Conservation (phyloP, 2,113 vertebrate species). For the Sisor rabdophorus region DNA sequence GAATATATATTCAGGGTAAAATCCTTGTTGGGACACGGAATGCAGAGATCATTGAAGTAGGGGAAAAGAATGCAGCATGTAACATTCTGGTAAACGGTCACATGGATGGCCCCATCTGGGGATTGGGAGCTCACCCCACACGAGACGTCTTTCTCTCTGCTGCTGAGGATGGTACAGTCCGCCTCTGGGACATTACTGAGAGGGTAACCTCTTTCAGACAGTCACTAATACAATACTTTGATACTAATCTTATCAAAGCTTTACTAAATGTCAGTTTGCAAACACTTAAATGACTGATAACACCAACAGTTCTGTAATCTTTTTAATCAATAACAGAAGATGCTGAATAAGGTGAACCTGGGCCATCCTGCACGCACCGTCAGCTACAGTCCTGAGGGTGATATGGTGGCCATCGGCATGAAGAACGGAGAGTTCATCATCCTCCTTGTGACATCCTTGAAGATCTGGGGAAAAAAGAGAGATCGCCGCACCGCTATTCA, state of each 20-base stretch:
- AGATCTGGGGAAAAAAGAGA: slow-evolving; percentile 97
- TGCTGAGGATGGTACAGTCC: slow-evolving; percentile 92
- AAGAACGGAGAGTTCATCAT: slow-evolving; percentile 97
- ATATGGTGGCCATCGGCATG: slow-evolving; percentile 98
- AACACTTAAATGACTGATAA: background rate
- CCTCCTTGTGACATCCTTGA: slow-evolving; percentile 86
- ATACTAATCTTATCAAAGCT: no score
- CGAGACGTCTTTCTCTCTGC: slow-evolving; percentile 92
- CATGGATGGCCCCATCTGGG: slow-evolving; percentile 93
- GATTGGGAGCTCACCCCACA: slow-evolving; percentile 85
- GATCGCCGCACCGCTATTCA: slow-evolving; percentile 88
- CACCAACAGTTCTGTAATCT: slow-evolving; percentile 28
- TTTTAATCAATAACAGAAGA: slow-evolving; percentile 79
- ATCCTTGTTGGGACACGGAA: slow-evolving; percentile 92
- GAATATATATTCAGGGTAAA: slow-evolving; percentile 76
- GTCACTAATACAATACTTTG: background rate
- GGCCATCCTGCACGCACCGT: slow-evolving; percentile 87
- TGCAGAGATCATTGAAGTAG: slow-evolving; percentile 95
- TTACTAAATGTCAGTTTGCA: background rate
- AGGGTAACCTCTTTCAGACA: slow-evolving; percentile 72
- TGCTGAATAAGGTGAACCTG: slow-evolving; percentile 94
- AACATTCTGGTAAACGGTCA: slow-evolving; percentile 92
- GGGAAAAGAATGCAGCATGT: slow-evolving; percentile 95
- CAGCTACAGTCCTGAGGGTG: slow-evolving; percentile 91
- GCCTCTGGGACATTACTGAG: slow-evolving; percentile 92